Conservation (phyloP, 2,113 vertebrate species). For the Ailurus styani region DNA sequence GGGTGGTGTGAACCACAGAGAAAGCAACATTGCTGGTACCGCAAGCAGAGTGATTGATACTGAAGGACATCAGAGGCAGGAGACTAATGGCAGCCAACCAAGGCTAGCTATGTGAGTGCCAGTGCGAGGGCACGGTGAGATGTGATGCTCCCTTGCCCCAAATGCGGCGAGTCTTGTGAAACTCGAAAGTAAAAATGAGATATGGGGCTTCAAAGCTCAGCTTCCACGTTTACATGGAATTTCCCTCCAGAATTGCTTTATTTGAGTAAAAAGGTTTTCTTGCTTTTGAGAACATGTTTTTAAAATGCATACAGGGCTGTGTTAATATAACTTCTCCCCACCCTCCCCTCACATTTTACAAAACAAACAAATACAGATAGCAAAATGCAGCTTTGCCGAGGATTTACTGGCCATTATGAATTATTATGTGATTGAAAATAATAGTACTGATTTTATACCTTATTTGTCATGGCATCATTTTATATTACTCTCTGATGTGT, state of each 20-base stretch:
- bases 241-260: neutral
- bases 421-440: slow-evolving; percentile 15
- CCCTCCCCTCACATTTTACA: neutral
- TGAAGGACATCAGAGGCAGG: neutral
- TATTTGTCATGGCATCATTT: neutral
- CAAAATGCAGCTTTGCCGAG: neutral
- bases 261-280: neutral
- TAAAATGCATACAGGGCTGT: neutral
- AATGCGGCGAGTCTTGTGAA: neutral
- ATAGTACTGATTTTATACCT: neutral
- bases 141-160: neutral
- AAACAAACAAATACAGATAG: neutral
- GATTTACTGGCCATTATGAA: neutral
- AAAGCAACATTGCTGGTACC: neutral
- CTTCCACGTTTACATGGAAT: neutral
- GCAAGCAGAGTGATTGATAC: neutral
- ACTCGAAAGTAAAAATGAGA: neutral
- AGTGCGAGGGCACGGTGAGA: fast-evolving
- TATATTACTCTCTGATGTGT: neutral
- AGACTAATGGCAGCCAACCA: neutral
- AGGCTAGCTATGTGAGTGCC: neutral
- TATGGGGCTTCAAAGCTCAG: neutral
- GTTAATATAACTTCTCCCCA: neutral
- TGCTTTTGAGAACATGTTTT: neutral
- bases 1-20: neutral